A percentile compares a stretch with the other conserved stretches of the same genome.
Conservation (phyloP, 2,888 invertebrate species). For the Apomyelois bistriatella region DNA sequence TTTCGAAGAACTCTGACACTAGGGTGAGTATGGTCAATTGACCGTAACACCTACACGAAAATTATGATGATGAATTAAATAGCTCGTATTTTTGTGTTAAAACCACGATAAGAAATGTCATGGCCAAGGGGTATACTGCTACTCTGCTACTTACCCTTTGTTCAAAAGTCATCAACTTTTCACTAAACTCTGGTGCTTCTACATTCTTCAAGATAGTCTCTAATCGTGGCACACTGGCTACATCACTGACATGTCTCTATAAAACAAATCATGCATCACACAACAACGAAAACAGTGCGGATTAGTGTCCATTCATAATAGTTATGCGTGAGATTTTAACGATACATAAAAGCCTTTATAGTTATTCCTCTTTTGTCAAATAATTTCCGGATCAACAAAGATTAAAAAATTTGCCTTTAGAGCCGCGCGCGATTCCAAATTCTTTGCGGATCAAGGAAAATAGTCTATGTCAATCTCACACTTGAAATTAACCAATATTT, state of each 20-base stretch:
- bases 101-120: neutral
- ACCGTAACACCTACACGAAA: too few relatives aligned
- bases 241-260: constrained; percentile 65
- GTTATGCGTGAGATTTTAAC: neutral
- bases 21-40: too few relatives aligned
- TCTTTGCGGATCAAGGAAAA: too few relatives aligned
- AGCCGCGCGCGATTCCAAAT: too few relatives aligned
- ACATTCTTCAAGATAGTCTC: constrained; percentile 57
- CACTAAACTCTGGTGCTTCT: constrained; percentile 69
- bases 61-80: too few relatives aligned
- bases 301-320: constrained; percentile 36
- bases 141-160: constrained; percentile 70
- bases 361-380: too few relatives aligned
- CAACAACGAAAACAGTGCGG: constrained; percentile 44
- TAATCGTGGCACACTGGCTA: constrained; percentile 51
- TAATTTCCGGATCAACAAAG: too few relatives aligned
- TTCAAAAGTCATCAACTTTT: constrained; percentile 68
- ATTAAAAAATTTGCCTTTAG: too few relatives aligned
- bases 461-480: too few relatives aligned
- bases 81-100: neutral
- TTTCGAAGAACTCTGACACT: too few relatives aligned
- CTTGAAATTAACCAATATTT: too few relatives aligned
- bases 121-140: too few relatives aligned
- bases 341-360: neutral
- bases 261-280: constrained; percentile 64